Conservation (phyloP, 2,113 vertebrate genomes). For the Anas platyrhynchos region DNA sequence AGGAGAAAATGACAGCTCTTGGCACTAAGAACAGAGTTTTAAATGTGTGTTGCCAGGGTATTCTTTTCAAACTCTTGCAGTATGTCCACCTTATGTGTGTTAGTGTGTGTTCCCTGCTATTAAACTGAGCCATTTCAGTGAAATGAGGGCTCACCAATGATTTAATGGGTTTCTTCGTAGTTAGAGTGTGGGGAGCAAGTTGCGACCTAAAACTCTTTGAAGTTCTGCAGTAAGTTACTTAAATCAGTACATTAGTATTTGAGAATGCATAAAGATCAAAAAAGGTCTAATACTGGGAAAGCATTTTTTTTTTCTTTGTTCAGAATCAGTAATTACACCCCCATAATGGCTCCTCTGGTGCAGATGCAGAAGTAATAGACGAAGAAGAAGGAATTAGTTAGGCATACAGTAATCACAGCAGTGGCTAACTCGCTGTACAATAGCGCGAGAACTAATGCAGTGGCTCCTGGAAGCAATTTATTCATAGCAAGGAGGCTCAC, state of each 20-base stretch:
- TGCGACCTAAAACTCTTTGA: neutral
- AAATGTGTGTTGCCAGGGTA: neutral
- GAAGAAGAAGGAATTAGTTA: conserved; percentile 31
- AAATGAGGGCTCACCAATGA: neutral
- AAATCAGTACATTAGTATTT: neutral
- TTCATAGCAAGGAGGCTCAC: neutral
- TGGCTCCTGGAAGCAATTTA: conserved; percentile 31
- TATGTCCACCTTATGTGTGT: neutral
- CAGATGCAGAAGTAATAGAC: conserved; percentile 38
- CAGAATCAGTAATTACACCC: conserved; percentile 44
- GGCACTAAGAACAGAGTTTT: too few species aligned
- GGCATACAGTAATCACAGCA: conserved; percentile 14
- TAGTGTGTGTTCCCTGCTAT: neutral
- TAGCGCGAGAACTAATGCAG: conserved; percentile 32
- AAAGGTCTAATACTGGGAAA: neutral
- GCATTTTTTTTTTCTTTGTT: neutral
- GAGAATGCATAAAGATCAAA: neutral
- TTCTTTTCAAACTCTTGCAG: neutral
- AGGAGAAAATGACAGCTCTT: neutral
- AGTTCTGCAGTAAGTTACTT: conserved; percentile 19
- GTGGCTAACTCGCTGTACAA: neutral
- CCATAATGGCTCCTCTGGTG: conserved; percentile 8
- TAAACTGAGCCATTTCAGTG: neutral
- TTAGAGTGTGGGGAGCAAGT: neutral
- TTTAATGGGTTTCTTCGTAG: neutral